A percentile compares a stretch with the other conserved stretches of the same genome.
phyloP scores from a whole-genome alignment of 2,888 invertebrate genomes.

The Hybos culiciformis region DNA sequence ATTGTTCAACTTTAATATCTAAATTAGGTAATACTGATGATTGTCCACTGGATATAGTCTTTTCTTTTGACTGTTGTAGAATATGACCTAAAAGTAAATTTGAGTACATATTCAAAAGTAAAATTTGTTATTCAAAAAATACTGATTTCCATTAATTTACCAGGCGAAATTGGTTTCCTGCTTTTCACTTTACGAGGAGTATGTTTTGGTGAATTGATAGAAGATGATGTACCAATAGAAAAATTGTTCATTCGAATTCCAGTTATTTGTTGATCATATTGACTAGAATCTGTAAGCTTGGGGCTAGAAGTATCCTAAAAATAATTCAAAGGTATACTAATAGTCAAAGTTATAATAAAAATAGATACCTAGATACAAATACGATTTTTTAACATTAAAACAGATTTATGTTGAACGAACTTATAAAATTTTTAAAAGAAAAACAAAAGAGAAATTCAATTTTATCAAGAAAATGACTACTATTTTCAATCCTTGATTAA shows the following conservation, averaged over 20 bases:
- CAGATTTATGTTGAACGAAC: no score
- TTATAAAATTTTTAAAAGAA: neutral
- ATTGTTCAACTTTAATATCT: conserved; percentile 25
- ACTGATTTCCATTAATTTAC: conserved; percentile 4
- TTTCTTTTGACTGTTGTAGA: conserved; percentile 1
- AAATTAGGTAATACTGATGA: conserved; percentile 14
- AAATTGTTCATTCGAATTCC: conserved; percentile 35
- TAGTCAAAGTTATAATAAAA: no score
- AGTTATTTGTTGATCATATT: conserved; percentile 24
- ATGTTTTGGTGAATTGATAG: conserved; percentile 29
- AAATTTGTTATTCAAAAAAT: neutral
- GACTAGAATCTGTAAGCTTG: conserved; percentile 24
- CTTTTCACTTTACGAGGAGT: conserved; percentile 21
- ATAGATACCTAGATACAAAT: no score
- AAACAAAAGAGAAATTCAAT: neutral
- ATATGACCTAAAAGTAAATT: conserved; percentile 1
- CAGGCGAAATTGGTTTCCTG: conserved; percentile 14
- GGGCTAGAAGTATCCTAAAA: conserved; percentile 12
- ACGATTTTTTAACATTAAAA: no score
- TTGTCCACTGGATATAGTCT: no score
- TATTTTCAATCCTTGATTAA: no score
- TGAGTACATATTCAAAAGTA: neutral
- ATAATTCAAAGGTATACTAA: no score
- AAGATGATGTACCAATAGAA: conserved; percentile 34
- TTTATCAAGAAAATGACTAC: neutral